Evolutionary conservation across 2,888 invertebrate genomes (phyloP), one percentile per base, ranked within the genome.

Genomic region (Erebia ligea): DNA sequence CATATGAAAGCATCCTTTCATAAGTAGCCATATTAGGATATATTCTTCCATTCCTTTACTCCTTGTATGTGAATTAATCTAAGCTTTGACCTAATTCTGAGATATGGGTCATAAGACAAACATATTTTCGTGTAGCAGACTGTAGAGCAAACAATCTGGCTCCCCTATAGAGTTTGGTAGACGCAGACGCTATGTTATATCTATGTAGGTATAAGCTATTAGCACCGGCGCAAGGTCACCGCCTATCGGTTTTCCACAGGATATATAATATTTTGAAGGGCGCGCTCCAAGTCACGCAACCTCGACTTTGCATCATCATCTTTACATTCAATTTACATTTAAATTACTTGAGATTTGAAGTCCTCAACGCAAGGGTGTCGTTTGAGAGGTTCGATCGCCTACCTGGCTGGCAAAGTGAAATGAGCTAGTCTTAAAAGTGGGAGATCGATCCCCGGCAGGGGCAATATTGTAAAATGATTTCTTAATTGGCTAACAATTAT

Each of bases 51-150:
- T n/a, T n/a, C n/a, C n/a, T n/a, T n/a, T n/a, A n/a, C n/a, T n/a
- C n/a, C n/a, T 45, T 45, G 13, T 52, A 15, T 56, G 21, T 19
- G 10, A 56, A 34, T 34, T 34, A 42, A 61, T 61, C 19, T 61
- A 45, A 45, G 6, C 45, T 19, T 19, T 61, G 61, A 61, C 61
- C 61, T 61, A 19, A 19, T 61, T 45, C 19, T 11, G 21, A 19
- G 40, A 25, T 11, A 25, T 61, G 19, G 61, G 61, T 59, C 59
- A 42, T 59, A 19, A 45, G 15, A 61, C 11, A 61, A 61, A 61
- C 61, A 61, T 61, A 61, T 61, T 42, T 45, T 45, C 45, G 61
- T 17, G 61, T n/a, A 61, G 17, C 19, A 61, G 61, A 45, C 34
- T 34, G 34, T 6, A 5, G 6, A 45, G 21, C 42, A 59, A 59